phyloP scores from a whole-genome alignment of 1,140 invertebrate genomes.

The Diorhabda elongata region DNA sequence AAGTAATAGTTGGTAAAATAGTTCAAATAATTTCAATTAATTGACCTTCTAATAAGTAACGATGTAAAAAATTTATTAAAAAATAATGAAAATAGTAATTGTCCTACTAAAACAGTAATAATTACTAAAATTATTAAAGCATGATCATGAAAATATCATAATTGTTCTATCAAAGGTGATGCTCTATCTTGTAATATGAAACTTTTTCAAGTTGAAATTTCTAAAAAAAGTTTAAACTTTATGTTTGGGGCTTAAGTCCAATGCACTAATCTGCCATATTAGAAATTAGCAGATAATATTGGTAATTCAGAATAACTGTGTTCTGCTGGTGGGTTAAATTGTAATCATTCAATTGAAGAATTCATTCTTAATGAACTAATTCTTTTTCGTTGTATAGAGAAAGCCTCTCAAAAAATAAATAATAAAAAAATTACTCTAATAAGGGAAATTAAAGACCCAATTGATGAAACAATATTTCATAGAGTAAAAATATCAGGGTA shows the following conservation, averaged over 20 bases:
- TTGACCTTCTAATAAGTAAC: conserved; percentile 51
- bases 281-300: conserved; percentile 52
- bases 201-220: conserved; percentile 46
- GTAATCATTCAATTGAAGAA: conserved; percentile 58
- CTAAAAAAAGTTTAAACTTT: conserved; percentile 54
- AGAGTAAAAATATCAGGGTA: conserved; percentile 55
- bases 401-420: too few relatives aligned
- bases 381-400: conserved; percentile 40
- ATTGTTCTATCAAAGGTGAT: conserved; percentile 57
- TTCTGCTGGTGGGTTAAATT: conserved; percentile 53
- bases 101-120: conserved; percentile 56
- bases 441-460: too few relatives aligned
- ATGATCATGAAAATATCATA: conserved; percentile 59
- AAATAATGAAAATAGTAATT: conserved; percentile 54
- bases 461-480: too few relatives aligned
- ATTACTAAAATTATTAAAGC: conserved; percentile 55
- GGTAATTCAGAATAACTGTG: conserved; percentile 56
- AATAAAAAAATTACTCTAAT: too few relatives aligned
- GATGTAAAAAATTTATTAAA: conserved; percentile 51
- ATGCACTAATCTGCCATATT: conserved; percentile 55
- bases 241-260: conserved; percentile 58
- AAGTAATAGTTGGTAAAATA: conserved; percentile 55
- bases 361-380: conserved; percentile 48
- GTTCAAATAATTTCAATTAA: conserved; percentile 63
- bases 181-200: conserved; percentile 29